A percentile compares a stretch with the other conserved stretches of the same genome.
Evolutionary conservation across 2,888 invertebrate species (phyloP).

Genomic region (Cephus rjabovi): DNA sequence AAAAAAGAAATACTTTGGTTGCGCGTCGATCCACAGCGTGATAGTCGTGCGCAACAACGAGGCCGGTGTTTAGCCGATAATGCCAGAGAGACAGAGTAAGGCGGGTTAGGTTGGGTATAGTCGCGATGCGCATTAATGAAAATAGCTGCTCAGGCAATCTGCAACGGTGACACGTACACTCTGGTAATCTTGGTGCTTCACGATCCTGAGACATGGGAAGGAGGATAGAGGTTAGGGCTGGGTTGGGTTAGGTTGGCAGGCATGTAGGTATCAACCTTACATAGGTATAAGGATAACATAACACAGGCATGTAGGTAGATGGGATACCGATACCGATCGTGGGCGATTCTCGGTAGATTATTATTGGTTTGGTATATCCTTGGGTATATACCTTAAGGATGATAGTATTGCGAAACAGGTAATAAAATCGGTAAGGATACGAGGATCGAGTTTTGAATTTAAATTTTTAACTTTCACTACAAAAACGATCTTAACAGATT

Average conservation of each 20-base stretch:
- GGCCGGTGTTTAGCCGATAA: conserved; percentile 43
- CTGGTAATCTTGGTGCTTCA: conserved; percentile 16
- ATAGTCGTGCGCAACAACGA: conserved; percentile 30
- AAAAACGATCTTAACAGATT: background rate
- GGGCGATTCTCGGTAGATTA: background rate
- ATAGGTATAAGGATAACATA: background rate
- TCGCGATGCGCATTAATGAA: conserved; percentile 25
- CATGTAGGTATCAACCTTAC: background rate
- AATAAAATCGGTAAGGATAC: background rate
- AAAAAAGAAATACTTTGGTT: background rate
- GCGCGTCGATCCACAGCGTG: conserved; percentile 1
- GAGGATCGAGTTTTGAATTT: background rate
- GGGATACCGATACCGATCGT: background rate
- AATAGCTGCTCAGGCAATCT: conserved; percentile 23
- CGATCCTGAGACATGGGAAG: background rate
- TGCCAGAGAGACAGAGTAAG: conserved; percentile 21
- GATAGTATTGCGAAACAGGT: background rate
- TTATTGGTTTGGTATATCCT: background rate
- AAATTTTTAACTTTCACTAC: background rate
- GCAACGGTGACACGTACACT: conserved; percentile 32
- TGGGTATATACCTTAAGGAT: background rate
- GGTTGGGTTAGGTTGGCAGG: background rate
- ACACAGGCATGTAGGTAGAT: background rate
- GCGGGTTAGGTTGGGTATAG: background rate
- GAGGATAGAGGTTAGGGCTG: background rate